Conservation (phyloP, 1,140 invertebrate genomes). For the Spodoptera litura region DNA sequence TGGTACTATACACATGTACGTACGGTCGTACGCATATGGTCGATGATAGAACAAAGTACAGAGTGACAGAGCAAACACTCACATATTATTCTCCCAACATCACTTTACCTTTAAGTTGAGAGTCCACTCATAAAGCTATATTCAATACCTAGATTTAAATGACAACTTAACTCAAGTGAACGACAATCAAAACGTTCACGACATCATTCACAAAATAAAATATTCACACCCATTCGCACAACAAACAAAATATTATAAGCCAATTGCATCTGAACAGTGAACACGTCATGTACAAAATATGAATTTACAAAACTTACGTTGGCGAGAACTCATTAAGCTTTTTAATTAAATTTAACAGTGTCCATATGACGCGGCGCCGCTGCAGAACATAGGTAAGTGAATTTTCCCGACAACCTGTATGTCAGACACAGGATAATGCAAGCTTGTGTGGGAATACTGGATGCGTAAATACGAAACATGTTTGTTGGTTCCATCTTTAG, state of each 20-base stretch:
- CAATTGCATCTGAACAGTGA: neutral
- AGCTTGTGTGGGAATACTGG: constrained; percentile 22
- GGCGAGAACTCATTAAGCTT: constrained; percentile 26
- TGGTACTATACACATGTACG: too few species aligned
- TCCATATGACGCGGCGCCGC: constrained; percentile 28
- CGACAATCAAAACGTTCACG: too few species aligned
- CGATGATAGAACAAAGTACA: neutral
- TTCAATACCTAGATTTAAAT: too few species aligned
- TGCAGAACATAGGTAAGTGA: constrained; percentile 39
- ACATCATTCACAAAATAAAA: too few species aligned
- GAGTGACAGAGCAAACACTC: neutral
- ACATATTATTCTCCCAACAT: too few species aligned
- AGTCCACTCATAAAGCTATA: too few species aligned
- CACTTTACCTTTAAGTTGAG: too few species aligned
- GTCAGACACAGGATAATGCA: constrained; percentile 35
- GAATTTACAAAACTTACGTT: neutral
- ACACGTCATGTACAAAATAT: constrained; percentile 5
- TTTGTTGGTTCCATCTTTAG: neutral
- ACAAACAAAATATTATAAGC: too few species aligned
- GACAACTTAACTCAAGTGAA: too few species aligned
- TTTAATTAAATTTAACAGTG: constrained; percentile 38
- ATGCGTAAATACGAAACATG: neutral
- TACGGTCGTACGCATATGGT: neutral
- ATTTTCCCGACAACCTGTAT: constrained; percentile 36
- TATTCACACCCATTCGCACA: too few species aligned